Percentiles rank a stretch among this genome's conserved stretches.
Evolutionary conservation across 2,888 invertebrate species (phyloP).

Genomic region (Bellardia bayeri): DNA sequence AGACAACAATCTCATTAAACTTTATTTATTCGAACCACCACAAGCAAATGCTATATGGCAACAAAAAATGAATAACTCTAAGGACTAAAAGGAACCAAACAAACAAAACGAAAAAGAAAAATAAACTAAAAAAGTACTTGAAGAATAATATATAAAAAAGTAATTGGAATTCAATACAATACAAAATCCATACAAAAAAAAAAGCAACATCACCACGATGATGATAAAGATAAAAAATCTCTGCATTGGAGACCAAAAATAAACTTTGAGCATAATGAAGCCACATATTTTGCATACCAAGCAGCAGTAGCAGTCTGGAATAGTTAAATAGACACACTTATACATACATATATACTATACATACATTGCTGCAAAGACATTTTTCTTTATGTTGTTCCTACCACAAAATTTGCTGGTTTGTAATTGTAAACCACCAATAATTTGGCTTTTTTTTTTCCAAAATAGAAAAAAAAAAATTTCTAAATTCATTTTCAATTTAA

Average conservation of each 20-base stretch:
- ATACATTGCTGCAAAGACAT: not conserved
- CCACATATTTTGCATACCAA: slow-evolving; percentile 61
- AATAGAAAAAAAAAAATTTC: not conserved
- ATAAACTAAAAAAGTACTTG: not conserved
- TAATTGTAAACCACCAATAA: slow-evolving; percentile 24
- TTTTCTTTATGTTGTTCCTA: not conserved
- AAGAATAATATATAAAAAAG: slow-evolving; percentile 6
- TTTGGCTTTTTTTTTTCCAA: too few relatives aligned
- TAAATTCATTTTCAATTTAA: slow-evolving; percentile 13
- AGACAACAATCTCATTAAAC: slow-evolving; percentile 50
- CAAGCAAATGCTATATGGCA: not conserved
- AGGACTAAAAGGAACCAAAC: not conserved
- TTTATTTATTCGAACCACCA: slow-evolving; percentile 15
- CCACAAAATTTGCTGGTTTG: not conserved
- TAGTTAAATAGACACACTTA: not conserved
- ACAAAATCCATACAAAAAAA: slow-evolving; percentile 17
- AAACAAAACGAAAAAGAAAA: too few relatives aligned
- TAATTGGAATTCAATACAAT: slow-evolving; percentile 57
- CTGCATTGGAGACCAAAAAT: slow-evolving; percentile 23
- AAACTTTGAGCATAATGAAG: slow-evolving; percentile 62
- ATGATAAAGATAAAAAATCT: slow-evolving; percentile 15
- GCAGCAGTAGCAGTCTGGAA: not conserved
- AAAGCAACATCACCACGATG: not conserved
- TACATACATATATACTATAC: not conserved
- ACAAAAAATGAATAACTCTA: not conserved